Evolutionary conservation across 2,888 invertebrate species (phyloP).

Genomic region (Geotrupes spiniger): DNA sequence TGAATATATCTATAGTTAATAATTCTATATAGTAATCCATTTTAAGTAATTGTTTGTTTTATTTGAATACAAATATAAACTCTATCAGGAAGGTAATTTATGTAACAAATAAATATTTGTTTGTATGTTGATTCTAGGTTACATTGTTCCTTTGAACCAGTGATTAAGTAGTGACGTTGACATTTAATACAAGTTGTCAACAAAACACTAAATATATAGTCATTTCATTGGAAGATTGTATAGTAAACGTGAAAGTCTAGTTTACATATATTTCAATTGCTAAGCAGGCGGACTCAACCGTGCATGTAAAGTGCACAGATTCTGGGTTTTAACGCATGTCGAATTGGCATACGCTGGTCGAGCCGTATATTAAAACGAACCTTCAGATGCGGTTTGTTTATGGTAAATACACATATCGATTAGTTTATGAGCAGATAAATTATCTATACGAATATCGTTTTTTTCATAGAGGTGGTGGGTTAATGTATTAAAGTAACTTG

Average conservation of each 20-base stretch:
- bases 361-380: slow-evolving; percentile 9
- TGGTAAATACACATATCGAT: background rate
- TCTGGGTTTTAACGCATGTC: slow-evolving; percentile 9
- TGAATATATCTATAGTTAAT: no score
- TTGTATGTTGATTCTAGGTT: no score
- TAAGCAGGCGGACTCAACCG: slow-evolving; percentile 19
- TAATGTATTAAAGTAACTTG: slow-evolving; percentile 10
- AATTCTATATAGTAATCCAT: no score
- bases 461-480: background rate
- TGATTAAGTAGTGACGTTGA: no score
- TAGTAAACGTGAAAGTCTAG: slow-evolving; percentile 16
- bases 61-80: no score
- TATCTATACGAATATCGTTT: no score
- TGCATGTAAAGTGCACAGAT: slow-evolving; percentile 22
- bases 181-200: no score
- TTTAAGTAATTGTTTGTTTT: no score
- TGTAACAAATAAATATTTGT: no score
- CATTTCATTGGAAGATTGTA: slow-evolving; percentile 10
- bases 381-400: slow-evolving; percentile 4
- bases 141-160: no score
- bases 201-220: slow-evolving; percentile 3
- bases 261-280: slow-evolving; percentile 25
- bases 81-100: no score
- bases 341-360: slow-evolving; percentile 5
- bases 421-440: no score